Percentiles rank a stretch among this genome's conserved stretches.
Conservation (phyloP, 2,113 vertebrate species). For the human region DNA sequence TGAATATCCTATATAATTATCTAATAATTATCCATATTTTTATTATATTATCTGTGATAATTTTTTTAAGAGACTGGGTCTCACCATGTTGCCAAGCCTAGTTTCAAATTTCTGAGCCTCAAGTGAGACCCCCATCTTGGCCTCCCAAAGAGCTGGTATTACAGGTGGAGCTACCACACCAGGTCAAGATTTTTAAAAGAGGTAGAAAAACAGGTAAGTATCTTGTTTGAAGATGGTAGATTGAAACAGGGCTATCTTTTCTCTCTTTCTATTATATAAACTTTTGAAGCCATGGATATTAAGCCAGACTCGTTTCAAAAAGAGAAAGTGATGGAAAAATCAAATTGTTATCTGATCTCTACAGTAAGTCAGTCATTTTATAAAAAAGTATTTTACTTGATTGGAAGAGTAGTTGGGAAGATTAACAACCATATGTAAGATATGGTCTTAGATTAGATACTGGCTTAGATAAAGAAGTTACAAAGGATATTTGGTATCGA, state of each 20-base stretch:
- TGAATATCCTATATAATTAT: neutral
- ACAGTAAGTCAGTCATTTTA: neutral
- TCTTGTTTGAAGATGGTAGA: neutral
- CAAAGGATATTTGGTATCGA: neutral
- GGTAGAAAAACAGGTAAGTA: neutral
- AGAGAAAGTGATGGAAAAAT: neutral
- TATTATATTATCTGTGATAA: neutral
- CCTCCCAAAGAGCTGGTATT: too few relatives aligned
- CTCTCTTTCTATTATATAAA: neutral
- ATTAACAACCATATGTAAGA: neutral
- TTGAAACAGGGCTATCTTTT: neutral
- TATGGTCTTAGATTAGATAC: neutral
- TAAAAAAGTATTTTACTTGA: neutral
- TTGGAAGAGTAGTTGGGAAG: neutral
- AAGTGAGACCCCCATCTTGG: too few relatives aligned
- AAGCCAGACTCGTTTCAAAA: neutral
- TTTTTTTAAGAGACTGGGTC: too few relatives aligned
- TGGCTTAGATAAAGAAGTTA: neutral
- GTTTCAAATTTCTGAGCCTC: too few relatives aligned
- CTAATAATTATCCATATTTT: neutral
- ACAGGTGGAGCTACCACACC: too few relatives aligned
- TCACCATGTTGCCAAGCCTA: too few relatives aligned
- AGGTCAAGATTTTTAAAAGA: neutral
- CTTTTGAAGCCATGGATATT: neutral
- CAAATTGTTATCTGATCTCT: neutral